A percentile compares a stretch with the other conserved stretches of the same genome.
These are phyloP conservation scores for Pseudotriccus pelzelni DNA, from an alignment of 2,797 vertebrate genomes.

Conservation along the genomic window DNA sequence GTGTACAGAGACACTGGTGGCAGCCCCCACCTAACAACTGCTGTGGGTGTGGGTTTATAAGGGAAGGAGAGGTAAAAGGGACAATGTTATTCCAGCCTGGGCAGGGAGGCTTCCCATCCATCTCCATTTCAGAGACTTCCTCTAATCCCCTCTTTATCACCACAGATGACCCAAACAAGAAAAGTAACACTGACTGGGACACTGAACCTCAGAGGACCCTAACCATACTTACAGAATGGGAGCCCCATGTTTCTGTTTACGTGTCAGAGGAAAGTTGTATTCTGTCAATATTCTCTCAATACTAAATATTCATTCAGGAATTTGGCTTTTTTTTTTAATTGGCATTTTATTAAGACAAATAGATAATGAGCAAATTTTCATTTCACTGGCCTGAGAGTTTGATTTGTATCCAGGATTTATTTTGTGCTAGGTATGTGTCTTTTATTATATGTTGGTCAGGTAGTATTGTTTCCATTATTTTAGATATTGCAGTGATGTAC, in stretches of 20 bases:
- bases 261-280: not conserved
- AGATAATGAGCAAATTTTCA: constrained; percentile 30
- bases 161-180: not conserved
- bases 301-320: constrained; percentile 44
- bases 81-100: not conserved
- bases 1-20: not conserved
- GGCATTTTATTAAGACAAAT: not conserved
- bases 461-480: not conserved
- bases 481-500: not conserved
- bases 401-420: constrained; percentile 45
- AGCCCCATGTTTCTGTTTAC: not conserved
- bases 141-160: not conserved
- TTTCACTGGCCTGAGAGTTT: constrained; percentile 1
- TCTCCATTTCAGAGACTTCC: not conserved
- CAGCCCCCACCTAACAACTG: not conserved
- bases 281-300: constrained; percentile 41
- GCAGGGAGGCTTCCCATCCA: not conserved
- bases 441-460: not conserved
- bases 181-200: not conserved
- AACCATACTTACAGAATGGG: not conserved
- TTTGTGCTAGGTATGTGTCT: not conserved
- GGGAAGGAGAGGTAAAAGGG: not conserved
- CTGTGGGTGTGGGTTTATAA: not conserved
- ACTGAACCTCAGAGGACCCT: not conserved
- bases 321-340: not conserved